These are phyloP conservation scores for Myzus persicae DNA, from an alignment of 1,140 invertebrate species.

Conservation along the genomic window DNA sequence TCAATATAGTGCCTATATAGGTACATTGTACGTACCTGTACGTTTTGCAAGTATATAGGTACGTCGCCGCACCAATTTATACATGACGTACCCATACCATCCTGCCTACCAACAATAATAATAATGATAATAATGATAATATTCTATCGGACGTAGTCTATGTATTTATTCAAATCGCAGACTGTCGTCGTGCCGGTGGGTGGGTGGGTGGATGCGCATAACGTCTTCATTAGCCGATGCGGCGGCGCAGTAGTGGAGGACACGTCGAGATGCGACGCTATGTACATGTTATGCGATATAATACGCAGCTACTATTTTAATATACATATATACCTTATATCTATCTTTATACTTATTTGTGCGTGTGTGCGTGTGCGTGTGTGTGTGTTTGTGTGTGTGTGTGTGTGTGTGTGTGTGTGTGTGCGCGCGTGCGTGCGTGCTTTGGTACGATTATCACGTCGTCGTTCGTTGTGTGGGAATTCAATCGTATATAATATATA, in stretches of 20 bases:
- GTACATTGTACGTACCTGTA: not conserved
- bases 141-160: not conserved
- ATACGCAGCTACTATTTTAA: slow-evolving; percentile 2
- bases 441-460: slow-evolving; percentile 38
- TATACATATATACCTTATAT: not conserved
- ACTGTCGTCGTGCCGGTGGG: not conserved
- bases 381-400: no score
- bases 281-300: not conserved
- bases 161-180: slow-evolving; percentile 7
- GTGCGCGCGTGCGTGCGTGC: not conserved
- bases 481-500: slow-evolving; percentile 9
- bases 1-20: not conserved
- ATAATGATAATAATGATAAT: not conserved
- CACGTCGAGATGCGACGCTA: not conserved
- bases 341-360: not conserved
- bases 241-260: not conserved
- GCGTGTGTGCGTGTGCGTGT: no score
- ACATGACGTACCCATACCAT: not conserved
- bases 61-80: not conserved
- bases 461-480: slow-evolving; percentile 12
- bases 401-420: not conserved
- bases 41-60: not conserved
- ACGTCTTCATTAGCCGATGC: slow-evolving; percentile 48
- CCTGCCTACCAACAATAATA: not conserved
- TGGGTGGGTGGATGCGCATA: slow-evolving; percentile 13